Base-by-base conservation (phyloP, 2,797 vertebrate species). In the Halcyon smyrnensis region DNA sequence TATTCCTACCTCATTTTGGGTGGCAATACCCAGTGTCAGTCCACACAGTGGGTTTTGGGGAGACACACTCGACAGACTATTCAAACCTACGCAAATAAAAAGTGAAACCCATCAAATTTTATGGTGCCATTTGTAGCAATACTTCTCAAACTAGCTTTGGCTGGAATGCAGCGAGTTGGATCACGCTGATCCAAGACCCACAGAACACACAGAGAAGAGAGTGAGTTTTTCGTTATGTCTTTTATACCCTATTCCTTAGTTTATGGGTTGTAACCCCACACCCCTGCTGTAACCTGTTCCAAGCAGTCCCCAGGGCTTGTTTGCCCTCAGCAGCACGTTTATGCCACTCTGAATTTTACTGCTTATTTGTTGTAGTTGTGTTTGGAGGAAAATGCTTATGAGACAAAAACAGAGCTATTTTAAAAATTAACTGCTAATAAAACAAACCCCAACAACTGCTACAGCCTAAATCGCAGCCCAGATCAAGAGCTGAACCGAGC, bases 101-200 rank as follows among this genome's bases (percentile, higher is more conserved):
- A 81, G 87, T 1, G 45, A 91, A 84, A 84, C 21, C 30, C 53
- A 45, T 15, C 9, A 3, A 50, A 82, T 62, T 65, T 82, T 15
- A 36, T 0, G 39, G 30, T n/a, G 88, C 37, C 0, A 0, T 48
- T 84, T 19, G 84, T 13, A 82, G 87, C 59, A 65, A 9, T 2
- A 0, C 25, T 82, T 80, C 78, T 67, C 32, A 68, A 81, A 36
- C 8, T 6, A 7, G 39, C 53, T 53, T 59, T 73, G 91, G 23
- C 56, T 68, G 89, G 67, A 53, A 46, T 0, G 4, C 50, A 41
- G 68, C 13, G 54, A 15, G 45, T 18, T 19, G 71, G 86, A 25
- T 8, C 28, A 3, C 7, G 48, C 84, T 39, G 36, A 51, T 54
- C 84, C 51, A 50, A 84, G 67, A 41, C 12, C 41, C 70, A 56